These are phyloP conservation scores for Sussaba pulchella DNA, from an alignment of 2,888 invertebrate species.

Conservation along the genomic window DNA sequence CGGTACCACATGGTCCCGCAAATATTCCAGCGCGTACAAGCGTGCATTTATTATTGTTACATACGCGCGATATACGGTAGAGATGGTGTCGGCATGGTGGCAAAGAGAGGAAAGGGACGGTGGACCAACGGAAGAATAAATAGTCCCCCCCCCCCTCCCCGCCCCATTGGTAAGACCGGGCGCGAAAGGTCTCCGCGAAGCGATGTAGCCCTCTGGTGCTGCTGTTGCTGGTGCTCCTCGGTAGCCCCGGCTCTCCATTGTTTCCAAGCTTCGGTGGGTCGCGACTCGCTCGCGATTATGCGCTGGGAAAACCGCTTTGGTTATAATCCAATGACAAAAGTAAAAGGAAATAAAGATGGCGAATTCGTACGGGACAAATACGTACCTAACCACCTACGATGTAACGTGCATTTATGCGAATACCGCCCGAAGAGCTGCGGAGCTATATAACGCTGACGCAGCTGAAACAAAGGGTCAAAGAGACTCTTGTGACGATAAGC, in stretches of 20 bases:
- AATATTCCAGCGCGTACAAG: slow-evolving; percentile 64
- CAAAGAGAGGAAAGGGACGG: slow-evolving; percentile 48
- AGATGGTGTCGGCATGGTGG: slow-evolving; percentile 55
- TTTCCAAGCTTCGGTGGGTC: slow-evolving; percentile 72
- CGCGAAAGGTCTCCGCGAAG: slow-evolving; percentile 76
- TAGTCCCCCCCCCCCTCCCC: slow-evolving; percentile 68
- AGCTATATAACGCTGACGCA: not conserved
- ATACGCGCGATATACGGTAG: slow-evolving; percentile 66
- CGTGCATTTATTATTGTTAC: slow-evolving; percentile 76
- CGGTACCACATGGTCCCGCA: slow-evolving; percentile 24
- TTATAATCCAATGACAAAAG: slow-evolving; percentile 48
- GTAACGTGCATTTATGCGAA: slow-evolving; percentile 17
- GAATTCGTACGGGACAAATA: slow-evolving; percentile 68
- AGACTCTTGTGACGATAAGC: slow-evolving; percentile 25
- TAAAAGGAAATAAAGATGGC: slow-evolving; percentile 63
- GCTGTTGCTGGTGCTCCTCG: slow-evolving; percentile 42
- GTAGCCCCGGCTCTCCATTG: slow-evolving; percentile 72
- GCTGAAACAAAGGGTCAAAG: slow-evolving; percentile 63
- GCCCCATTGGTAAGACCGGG: slow-evolving; percentile 69
- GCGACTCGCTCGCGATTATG: slow-evolving; percentile 64
- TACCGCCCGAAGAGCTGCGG: not conserved
- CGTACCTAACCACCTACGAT: slow-evolving; percentile 66
- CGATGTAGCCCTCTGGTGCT: slow-evolving; percentile 55
- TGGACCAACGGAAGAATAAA: slow-evolving; percentile 76
- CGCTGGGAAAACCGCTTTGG: slow-evolving; percentile 61